Base-by-base conservation (phyloP, 1,140 invertebrate species). In the Littorina saxatilis region DNA sequence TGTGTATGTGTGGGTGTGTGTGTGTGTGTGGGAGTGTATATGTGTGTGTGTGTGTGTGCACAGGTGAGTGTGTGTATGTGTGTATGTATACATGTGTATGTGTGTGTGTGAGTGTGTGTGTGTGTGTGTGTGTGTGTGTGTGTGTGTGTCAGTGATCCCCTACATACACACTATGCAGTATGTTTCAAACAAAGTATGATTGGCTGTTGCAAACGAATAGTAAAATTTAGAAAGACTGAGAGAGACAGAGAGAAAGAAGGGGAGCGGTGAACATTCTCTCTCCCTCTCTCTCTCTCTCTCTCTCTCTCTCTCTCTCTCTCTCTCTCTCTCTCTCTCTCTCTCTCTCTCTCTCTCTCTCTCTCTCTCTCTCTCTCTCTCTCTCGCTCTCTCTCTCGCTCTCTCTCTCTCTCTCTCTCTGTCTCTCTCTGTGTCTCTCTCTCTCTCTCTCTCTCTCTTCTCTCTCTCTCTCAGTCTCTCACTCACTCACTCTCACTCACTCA, bases 1-100 rank as follows among this genome's bases (percentile, higher is more conserved):
- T 58, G 55, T 58, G 55, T 58, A 23, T 58, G 55, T 27, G 55
- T 58, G 55, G 4, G 55, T 58, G 55, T 27, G 55, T 58, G 55
- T 27, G 55, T 58, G 55, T 27, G 55, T 58, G 55, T 27, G 55
- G 9, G 55, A 15, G 55, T 58, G 55, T 27, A 23, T 58, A 23
- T 58, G 55, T 58, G 55, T 58, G 55, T 58, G 55, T 58, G 55
- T 27, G 55, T 58, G 55, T 27, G 55, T 58, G 55, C 23, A 23
- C n/a, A 23, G 9, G 55, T 23, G 55, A 9, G 43, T 47, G 43
- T 47, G 43, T 32, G 61, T 63, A 29, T 63, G 61, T 63, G 61
- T 63, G 61, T 32, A 29, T 32, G 61, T 32, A 29, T 32, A 29
- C 15, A 29, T 63, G 61, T 63, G 61, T 63, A 29, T 63, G 61